Evolutionary conservation across 1,140 invertebrate species (phyloP).

Genomic region (Stegodyphus mimosarum): DNA sequence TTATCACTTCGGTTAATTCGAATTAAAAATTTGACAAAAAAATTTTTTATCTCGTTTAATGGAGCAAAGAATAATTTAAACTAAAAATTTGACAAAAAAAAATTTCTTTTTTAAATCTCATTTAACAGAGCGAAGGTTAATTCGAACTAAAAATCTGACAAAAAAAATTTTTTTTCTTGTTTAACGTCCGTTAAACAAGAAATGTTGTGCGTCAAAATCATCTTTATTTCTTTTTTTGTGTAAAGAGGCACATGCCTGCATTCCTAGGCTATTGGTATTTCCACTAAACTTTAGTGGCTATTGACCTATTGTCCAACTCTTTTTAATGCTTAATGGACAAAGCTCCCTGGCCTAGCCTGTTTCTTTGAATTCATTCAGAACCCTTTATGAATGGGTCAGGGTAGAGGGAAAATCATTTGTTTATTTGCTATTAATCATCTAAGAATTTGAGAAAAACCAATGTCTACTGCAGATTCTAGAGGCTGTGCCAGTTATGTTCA

Average conservation of each 20-base stretch:
- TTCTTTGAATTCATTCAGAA: not conserved
- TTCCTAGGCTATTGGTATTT: not conserved
- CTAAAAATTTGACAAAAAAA: too few species aligned
- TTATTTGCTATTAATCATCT: not conserved
- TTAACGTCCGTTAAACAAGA: too few species aligned
- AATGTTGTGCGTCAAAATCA: not conserved
- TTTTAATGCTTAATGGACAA: not conserved
- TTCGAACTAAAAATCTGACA: too few species aligned
- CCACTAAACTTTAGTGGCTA: not conserved
- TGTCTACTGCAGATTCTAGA: not conserved
- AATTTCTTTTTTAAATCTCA: too few species aligned
- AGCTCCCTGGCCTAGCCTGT: not conserved
- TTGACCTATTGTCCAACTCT: not conserved
- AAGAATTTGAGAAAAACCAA: not conserved
- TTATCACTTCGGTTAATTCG: too few species aligned
- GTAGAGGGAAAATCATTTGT: not conserved
- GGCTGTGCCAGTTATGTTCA: not conserved
- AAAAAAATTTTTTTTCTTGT: too few species aligned
- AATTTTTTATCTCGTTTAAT: too few species aligned
- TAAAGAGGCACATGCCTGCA: not conserved
- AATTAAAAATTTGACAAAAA: too few species aligned
- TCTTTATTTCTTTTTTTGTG: not conserved
- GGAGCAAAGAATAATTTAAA: too few species aligned
- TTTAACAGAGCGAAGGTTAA: too few species aligned
- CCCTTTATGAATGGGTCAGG: not conserved